Evolutionary conservation across 2,888 invertebrate genomes (phyloP), one percentile per base, ranked within the genome.

Genomic region (Neoitamus cyanurus): DNA sequence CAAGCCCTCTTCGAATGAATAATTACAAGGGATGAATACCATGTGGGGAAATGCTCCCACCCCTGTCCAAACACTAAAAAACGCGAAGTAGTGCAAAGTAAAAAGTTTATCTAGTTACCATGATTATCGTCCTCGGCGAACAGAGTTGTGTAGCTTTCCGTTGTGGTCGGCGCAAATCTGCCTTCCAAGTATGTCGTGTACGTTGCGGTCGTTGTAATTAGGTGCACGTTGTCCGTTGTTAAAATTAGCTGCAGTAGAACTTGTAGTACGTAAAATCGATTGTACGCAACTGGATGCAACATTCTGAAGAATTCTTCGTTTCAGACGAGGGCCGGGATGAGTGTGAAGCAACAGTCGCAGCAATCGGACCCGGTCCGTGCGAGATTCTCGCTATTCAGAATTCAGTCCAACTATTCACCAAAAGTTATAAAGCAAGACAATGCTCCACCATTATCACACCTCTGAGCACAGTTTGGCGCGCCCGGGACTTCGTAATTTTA

Each of bases 251-350:
- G 85, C 82, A 85, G 34, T 73, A 86, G 75, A 85, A 84, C 58
- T 84, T 85, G 85, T n/a, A 86, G 78, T 77, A 86, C 58, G 68
- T 85, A 85, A 83, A 85, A 84, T 84, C 85, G 80, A 84, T 86
- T 78, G 83, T 73, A 84, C 25, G 68, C 83, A 83, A 78, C 48
- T 34, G 37, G 36, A 58, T 70, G 80, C 30, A 72, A 83, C 72
- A 72, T 83, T 72, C 28, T 83, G 72, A 58, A 7, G 20, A 7
- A 4, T 9, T 58, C 20, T 31, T 75, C n/a, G 42, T 7, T 58
- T 58, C 25, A 58, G 58, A 58, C 20, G 15, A 7, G 25, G 20
- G 9, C 9, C 25, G 58, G 58, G 58, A 25, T 5, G 1, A 42
- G n/a, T 42, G 42, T 42, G 13, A 42, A n/a, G 13, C 9, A 6